phyloP scores from a whole-genome alignment of 2,888 invertebrate genomes.

The Apamea epomidion region DNA sequence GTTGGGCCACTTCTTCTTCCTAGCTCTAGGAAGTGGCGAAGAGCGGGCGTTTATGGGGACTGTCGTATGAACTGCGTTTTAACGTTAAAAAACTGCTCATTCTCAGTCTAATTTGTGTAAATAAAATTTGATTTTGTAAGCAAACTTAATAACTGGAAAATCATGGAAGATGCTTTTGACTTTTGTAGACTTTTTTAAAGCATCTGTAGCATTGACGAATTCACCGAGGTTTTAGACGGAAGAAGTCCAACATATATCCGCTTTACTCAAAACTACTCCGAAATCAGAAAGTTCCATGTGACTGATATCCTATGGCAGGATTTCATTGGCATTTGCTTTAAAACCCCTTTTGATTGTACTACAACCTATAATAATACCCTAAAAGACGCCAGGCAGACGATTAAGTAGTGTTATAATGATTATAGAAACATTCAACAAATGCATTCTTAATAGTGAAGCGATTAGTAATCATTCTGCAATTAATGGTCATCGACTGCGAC shows the following conservation, averaged over 20 bases:
- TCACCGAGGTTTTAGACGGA: background rate
- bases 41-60: background rate
- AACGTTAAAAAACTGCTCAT: no score
- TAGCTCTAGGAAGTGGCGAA: no score
- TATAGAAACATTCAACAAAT: slow-evolving; percentile 41
- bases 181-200: background rate
- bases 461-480: slow-evolving; percentile 57
- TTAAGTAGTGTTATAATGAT: slow-evolving; percentile 13
- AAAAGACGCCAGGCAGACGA: slow-evolving; percentile 33
- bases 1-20: no score
- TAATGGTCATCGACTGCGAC: slow-evolving; percentile 44
- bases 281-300: background rate
- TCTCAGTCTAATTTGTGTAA: background rate
- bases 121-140: background rate
- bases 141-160: background rate
- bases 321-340: background rate
- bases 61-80: no score
- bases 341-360: background rate
- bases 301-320: background rate
- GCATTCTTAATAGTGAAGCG: slow-evolving; percentile 44
- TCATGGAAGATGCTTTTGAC: no score
- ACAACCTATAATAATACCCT: background rate
- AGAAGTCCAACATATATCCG: background rate
- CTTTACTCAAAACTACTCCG: background rate
- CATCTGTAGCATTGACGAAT: background rate